Evolutionary conservation across 2,888 invertebrate genomes (phyloP).

Genomic region (Chesias legatella): DNA sequence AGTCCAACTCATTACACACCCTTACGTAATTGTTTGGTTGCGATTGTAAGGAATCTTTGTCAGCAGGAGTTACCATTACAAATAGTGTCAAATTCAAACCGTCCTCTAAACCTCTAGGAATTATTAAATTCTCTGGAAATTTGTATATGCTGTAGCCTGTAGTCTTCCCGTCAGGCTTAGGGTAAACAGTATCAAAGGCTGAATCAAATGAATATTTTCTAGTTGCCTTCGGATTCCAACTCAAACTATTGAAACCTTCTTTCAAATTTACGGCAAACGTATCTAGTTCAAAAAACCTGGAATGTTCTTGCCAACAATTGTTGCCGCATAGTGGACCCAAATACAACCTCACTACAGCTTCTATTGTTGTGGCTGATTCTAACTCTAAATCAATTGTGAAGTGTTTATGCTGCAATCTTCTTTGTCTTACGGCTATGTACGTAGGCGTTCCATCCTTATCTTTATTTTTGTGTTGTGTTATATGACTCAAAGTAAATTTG

Average conservation of each 20-base stretch:
- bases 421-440: conserved; percentile 52
- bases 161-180: conserved; percentile 9
- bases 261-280: conserved; percentile 42
- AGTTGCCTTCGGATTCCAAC: conserved; percentile 53
- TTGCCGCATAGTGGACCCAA: conserved; percentile 57
- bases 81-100: conserved; percentile 66
- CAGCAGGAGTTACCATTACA: conserved; percentile 50
- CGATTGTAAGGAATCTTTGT: conserved; percentile 30
- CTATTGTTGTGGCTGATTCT: conserved; percentile 39
- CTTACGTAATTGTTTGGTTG: conserved; percentile 38
- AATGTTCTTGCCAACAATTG: conserved; percentile 50
- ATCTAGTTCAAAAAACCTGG: conserved; percentile 59
- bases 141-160: conserved; percentile 41
- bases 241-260: conserved; percentile 50
- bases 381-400: conserved; percentile 55
- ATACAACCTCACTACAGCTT: conserved; percentile 54
- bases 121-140: conserved; percentile 59
- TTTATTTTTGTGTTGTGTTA: conserved; percentile 33
- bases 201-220: conserved; percentile 48
- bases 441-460: conserved; percentile 27
- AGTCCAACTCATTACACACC: conserved; percentile 43
- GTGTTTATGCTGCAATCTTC: conserved; percentile 52
- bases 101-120: conserved; percentile 56
- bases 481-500: conserved; percentile 50
- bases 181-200: conserved; percentile 43